Base-by-base conservation (phyloP, 2,113 vertebrate genomes). In the Malurus cyaneus region DNA sequence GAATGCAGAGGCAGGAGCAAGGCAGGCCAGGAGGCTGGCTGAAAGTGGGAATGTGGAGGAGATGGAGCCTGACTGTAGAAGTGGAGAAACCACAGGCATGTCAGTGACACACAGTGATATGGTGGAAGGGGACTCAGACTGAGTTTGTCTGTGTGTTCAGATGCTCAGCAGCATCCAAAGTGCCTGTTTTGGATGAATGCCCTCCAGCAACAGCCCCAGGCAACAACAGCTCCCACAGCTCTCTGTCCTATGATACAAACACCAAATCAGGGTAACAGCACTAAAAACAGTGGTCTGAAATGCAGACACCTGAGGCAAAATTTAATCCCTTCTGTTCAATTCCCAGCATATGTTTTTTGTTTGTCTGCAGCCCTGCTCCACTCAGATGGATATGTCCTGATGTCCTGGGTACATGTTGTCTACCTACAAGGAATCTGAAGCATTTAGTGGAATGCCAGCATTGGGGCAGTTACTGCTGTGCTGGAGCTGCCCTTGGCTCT, bases 401-500 rank as follows among this genome's bases (percentile, higher is more conserved):
- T 9, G 41, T 81, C 67, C 47, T 52, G 31, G 24, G 69, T 69
- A 89, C 47, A 8, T 1, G 14, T 20, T 84, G 24, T 62, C 86
- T 85, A 87, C 94, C 91, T 94, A 52, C 13, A 56, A 95, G 73
- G 86, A 97, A 93, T 93, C 49, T 0, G 0, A 87, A 85, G 49
- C 53, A 81, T 93, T 92, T 70, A 86, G 31, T 57, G 49, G 56
- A n/a, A 9, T 76, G 69, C 64, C 80, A 91, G 70, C 52, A 39
- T 1, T 59, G 41, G 42, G 47, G 34, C 32, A 71, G 39, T 78
- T 66, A 18, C 16, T 85, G 69, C 52, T 2, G 0, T 56, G 54
- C 65, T 93, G 83, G 65, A 95, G 53, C 65, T 88, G 69, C 50
- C 77, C 74, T 26, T 21, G 50, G 62, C 79, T 89, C 54, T 82